Evolutionary conservation across 2,888 invertebrate species (phyloP).

Genomic region (Drosophila acutilabella): DNA sequence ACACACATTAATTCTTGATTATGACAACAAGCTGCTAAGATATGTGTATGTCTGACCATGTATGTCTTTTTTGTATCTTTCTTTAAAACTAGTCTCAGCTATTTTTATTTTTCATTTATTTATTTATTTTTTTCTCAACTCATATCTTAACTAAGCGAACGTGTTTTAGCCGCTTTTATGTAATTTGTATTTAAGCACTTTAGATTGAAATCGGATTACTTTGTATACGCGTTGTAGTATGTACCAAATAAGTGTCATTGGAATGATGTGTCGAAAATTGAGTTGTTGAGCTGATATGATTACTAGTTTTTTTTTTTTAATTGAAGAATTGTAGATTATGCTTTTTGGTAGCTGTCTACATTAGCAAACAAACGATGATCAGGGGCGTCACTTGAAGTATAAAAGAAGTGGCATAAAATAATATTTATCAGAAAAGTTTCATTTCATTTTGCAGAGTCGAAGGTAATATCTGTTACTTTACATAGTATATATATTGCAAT

Average conservation of each 20-base stretch:
- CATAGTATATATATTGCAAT: no score
- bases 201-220: conserved; percentile 24
- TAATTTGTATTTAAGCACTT: conserved; percentile 26
- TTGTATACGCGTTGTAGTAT: background rate
- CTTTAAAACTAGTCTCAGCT: conserved; percentile 22
- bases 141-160: conserved; percentile 19
- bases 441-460: no score
- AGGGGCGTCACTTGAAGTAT: background rate
- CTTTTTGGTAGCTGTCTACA: background rate
- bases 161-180: conserved; percentile 24
- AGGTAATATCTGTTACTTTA: no score
- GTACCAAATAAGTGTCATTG: conserved; percentile 15
- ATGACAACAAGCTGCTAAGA: conserved; percentile 14
- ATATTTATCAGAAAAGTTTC: no score
- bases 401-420: no score
- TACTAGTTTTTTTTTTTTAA: background rate
- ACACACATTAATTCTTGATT: conserved; percentile 19
- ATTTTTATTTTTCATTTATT: no score
- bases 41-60: conserved; percentile 20
- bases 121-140: conserved; percentile 4
- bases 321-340: background rate
- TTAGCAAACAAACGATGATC: background rate
- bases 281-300: conserved; percentile 12
- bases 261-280: conserved; percentile 22
- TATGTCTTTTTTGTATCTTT: conserved; percentile 21